A percentile compares a stretch with the other conserved stretches of the same genome.
Evolutionary conservation across 1,140 invertebrate genomes (phyloP).

Genomic region (Ylistrum balloti): DNA sequence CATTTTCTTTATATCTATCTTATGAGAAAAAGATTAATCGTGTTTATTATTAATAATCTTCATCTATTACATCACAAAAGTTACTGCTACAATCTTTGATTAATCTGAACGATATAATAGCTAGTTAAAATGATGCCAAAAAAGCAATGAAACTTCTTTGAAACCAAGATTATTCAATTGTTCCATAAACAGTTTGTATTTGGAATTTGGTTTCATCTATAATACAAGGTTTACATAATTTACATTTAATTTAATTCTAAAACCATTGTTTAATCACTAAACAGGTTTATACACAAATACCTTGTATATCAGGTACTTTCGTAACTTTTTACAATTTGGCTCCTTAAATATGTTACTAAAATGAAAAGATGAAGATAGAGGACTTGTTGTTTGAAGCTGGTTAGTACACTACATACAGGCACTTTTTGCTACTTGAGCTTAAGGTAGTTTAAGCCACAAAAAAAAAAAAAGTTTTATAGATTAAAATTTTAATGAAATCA

Average conservation of each 20-base stretch:
- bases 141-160: background rate
- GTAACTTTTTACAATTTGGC: too few relatives aligned
- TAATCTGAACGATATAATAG: background rate
- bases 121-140: background rate
- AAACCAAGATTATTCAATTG: background rate
- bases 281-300: background rate
- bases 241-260: background rate
- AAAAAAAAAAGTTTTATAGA: too few relatives aligned
- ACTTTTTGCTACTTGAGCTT: too few relatives aligned
- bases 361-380: too few relatives aligned
- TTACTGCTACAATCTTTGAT: background rate
- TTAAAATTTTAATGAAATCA: too few relatives aligned
- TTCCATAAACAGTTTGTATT: background rate
- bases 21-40: background rate
- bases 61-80: background rate
- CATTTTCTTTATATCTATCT: background rate
- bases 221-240: background rate
- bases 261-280: background rate
- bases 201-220: constrained; percentile 18
- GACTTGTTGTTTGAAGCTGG: too few relatives aligned
- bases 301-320: too few relatives aligned
- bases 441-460: too few relatives aligned
- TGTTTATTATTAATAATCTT: background rate
- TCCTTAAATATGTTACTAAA: too few relatives aligned
- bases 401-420: too few relatives aligned